Percentiles rank a stretch among this genome's conserved stretches.
These are phyloP conservation scores for Glyphotaelius pellucidus DNA, from an alignment of 2,888 invertebrate genomes.

Conservation along the genomic window DNA sequence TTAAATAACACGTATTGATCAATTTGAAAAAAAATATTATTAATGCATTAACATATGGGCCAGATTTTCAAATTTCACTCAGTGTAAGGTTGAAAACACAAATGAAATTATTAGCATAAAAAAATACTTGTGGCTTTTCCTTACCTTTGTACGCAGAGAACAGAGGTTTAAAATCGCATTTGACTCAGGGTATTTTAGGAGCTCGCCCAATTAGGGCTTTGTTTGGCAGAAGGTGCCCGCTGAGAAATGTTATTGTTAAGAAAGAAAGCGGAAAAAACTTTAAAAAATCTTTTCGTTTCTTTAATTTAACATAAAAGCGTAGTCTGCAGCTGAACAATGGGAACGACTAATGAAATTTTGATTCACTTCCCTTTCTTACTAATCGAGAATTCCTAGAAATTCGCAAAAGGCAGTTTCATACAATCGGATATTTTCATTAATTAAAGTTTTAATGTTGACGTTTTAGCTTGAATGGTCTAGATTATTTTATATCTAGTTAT, in stretches of 20 bases:
- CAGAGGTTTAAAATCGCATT: not conserved
- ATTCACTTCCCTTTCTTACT: not conserved
- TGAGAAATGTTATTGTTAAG: not conserved
- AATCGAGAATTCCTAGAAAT: not conserved
- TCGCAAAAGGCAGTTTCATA: not conserved
- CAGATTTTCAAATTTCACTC: not conserved
- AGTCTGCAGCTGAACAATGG: not conserved
- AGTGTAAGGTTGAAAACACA: not conserved
- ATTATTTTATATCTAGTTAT: too few species aligned
- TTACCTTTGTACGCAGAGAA: not conserved
- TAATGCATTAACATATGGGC: not conserved
- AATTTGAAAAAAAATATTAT: not conserved
- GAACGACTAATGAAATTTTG: not conserved
- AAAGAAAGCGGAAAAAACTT: not conserved
- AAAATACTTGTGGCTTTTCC: not conserved
- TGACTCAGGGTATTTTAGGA: not conserved
- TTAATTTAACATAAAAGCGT: not conserved
- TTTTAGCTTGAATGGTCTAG: too few species aligned
- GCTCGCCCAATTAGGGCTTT: not conserved
- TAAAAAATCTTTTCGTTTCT: not conserved
- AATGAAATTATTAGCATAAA: not conserved
- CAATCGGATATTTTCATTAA: too few species aligned
- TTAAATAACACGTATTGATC: not conserved
- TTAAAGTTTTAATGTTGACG: too few species aligned
- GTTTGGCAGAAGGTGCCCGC: not conserved